Conservation (phyloP, 2,888 invertebrate genomes). For the Aromia moschata region DNA sequence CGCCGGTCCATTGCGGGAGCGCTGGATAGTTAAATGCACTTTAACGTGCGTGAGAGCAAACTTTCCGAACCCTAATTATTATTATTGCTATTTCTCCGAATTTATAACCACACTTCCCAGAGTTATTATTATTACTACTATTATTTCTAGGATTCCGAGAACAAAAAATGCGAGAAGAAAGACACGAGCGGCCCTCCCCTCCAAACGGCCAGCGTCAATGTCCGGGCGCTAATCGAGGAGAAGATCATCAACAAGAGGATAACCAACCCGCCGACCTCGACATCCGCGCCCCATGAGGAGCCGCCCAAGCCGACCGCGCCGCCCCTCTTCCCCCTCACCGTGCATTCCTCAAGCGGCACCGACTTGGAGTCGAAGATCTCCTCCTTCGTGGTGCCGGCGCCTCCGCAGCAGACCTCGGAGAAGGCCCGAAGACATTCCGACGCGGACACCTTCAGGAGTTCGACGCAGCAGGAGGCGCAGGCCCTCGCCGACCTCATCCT, state of each 20-base stretch:
- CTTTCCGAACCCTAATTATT: too few relatives aligned
- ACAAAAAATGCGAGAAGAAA: conserved; percentile 86
- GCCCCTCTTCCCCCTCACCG: conserved; percentile 61
- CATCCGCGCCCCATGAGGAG: conserved; percentile 44
- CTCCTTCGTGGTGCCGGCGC: conserved; percentile 69
- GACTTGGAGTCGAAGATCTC: conserved; percentile 61
- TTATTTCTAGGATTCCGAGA: conserved; percentile 76
- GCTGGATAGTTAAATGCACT: too few relatives aligned
- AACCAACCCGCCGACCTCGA: conserved; percentile 61
- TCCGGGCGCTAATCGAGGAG: conserved; percentile 89
- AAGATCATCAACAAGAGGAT: conserved; percentile 89
- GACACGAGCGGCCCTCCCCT: conserved; percentile 84
- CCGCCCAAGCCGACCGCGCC: conserved; percentile 60
- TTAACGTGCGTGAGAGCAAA: too few relatives aligned
- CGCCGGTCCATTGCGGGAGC: too few relatives aligned
- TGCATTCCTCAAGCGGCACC: conserved; percentile 59
- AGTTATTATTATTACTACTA: too few relatives aligned
- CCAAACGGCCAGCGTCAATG: conserved; percentile 92
- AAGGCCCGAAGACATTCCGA: conserved; percentile 65
- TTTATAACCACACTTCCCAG: too few relatives aligned
- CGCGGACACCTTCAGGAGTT: conserved; percentile 63
- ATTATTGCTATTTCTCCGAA: too few relatives aligned
- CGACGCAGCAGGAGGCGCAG: conserved; percentile 75
- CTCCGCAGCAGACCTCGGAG: conserved; percentile 60
- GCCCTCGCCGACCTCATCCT: conserved; percentile 80